Conservation (phyloP, 2,888 invertebrate species). For the Tribolium freemani region DNA sequence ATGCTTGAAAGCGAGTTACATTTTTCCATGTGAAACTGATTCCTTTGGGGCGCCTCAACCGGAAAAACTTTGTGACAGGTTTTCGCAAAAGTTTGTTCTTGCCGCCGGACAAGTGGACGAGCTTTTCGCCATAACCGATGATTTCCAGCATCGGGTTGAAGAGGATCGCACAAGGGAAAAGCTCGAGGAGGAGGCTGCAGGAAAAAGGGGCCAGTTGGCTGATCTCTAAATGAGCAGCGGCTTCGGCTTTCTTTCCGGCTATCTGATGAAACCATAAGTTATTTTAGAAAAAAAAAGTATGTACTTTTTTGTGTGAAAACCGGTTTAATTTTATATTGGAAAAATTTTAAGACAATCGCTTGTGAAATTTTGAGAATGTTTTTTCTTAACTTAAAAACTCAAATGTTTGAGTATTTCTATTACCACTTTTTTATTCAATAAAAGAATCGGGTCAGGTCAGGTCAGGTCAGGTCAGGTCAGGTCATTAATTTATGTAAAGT, state of each 20-base stretch:
- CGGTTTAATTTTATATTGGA: no score
- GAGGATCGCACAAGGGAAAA: conserved; percentile 91
- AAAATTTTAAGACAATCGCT: no score
- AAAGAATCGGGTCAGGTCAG: no score
- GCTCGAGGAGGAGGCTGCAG: conserved; percentile 78
- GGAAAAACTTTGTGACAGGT: conserved; percentile 79
- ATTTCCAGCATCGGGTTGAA: conserved; percentile 84
- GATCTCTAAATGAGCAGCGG: conserved; percentile 59
- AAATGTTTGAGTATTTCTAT: no score
- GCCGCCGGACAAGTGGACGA: conserved; percentile 77
- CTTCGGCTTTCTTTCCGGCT: conserved; percentile 57
- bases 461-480: no score
- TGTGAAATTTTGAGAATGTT: no score
- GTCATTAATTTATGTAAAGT: no score
- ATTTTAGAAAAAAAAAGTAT: no score
- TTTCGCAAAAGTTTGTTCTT: conserved; percentile 74
- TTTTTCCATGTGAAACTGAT: conserved; percentile 88
- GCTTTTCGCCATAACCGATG: conserved; percentile 83
- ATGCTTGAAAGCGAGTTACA: conserved; percentile 67
- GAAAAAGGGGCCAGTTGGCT: conserved; percentile 75
- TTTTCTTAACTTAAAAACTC: no score
- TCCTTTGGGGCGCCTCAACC: conserved; percentile 84
- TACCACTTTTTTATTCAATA: no score
- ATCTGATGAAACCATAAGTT: conserved; percentile 52
- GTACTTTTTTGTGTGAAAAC: no score